phyloP scores from a whole-genome alignment of 2,888 invertebrate genomes.

The Leucophenga montana region DNA sequence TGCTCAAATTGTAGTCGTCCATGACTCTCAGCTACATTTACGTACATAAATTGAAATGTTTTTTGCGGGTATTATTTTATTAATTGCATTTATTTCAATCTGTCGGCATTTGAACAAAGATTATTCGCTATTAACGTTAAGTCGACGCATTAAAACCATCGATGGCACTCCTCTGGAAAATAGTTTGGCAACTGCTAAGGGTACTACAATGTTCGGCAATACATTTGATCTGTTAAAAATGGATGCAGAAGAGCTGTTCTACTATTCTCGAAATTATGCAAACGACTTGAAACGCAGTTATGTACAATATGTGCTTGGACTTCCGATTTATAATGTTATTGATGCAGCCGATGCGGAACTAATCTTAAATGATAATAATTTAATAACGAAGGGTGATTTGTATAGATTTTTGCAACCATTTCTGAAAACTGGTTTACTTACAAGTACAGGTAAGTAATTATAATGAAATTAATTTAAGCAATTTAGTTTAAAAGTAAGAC shows the following conservation, averaged over 20 bases:
- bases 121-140: conserved; percentile 42
- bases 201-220: conserved; percentile 57
- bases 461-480: not conserved
- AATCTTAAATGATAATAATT: conserved; percentile 49
- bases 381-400: conserved; percentile 54
- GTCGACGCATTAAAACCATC: conserved; percentile 50
- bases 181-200: conserved; percentile 43
- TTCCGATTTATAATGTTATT: conserved; percentile 52
- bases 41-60: conserved; percentile 30
- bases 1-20: not conserved
- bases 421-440: conserved; percentile 52
- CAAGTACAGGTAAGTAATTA: conserved; percentile 46
- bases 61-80: conserved; percentile 25
- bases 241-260: conserved; percentile 50
- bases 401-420: conserved; percentile 56
- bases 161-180: conserved; percentile 52
- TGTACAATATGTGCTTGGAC: conserved; percentile 49
- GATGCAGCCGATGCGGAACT: conserved; percentile 55
- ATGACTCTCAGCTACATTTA: not conserved
- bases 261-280: conserved; percentile 49
- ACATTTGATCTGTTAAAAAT: conserved; percentile 55
- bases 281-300: conserved; percentile 49
- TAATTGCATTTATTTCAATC: conserved; percentile 31
- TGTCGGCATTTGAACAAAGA: conserved; percentile 36
- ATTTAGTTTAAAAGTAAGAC: not conserved